These are phyloP conservation scores for Ageneiosus marmoratus DNA, from an alignment of 2,113 vertebrate species.

Conservation along the genomic window DNA sequence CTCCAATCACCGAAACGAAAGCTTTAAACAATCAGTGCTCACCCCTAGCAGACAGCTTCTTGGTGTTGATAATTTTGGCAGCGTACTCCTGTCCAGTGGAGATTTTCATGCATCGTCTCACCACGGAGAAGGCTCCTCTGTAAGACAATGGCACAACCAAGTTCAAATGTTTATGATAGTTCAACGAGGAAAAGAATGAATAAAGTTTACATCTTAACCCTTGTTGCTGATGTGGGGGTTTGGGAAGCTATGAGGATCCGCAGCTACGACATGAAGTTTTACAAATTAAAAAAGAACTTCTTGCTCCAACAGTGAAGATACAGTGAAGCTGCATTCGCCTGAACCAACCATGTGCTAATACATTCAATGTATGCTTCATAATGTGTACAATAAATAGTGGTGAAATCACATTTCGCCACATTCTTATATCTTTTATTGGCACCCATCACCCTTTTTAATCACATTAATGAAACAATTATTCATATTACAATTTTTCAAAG, in stretches of 20 bases:
- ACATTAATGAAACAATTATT: no score
- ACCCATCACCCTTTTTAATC: background rate
- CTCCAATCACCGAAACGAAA: background rate
- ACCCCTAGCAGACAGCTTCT: conserved; percentile 95
- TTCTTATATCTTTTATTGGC: background rate
- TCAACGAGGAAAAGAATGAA: background rate
- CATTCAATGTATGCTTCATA: no score
- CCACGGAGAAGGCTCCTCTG: conserved; percentile 96
- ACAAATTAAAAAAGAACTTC: background rate
- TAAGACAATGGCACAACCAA: conserved; percentile 54
- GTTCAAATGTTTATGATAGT: background rate
- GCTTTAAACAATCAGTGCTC: conserved; percentile 57
- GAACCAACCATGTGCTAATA: no score
- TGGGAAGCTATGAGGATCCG: background rate
- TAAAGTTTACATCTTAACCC: background rate
- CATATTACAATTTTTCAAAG: background rate
- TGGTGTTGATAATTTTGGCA: conserved; percentile 98
- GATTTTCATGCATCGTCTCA: conserved; percentile 95
- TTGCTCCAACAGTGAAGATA: background rate
- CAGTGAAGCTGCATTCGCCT: background rate
- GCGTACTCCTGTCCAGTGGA: conserved; percentile 93
- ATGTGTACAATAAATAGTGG: background rate
- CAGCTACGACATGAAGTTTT: background rate
- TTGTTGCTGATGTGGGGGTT: background rate
- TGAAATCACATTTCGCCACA: background rate